Conservation (phyloP, 2,113 vertebrate species). For the Cyprinodon variegatus region DNA sequence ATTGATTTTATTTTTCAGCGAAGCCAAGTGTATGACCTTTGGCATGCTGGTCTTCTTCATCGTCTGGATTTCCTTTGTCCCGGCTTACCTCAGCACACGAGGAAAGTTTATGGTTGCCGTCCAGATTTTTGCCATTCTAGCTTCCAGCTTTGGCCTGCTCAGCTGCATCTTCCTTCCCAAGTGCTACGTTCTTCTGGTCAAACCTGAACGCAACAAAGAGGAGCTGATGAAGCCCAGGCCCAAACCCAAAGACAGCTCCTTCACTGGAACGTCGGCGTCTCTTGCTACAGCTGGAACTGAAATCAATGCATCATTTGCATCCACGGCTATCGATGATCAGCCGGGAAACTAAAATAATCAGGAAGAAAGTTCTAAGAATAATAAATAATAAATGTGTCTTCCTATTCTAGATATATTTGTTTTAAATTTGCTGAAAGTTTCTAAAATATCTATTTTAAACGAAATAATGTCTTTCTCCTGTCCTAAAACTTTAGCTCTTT, state of each 20-base stretch:
- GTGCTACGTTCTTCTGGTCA: conserved; percentile 85
- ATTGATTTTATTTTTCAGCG: conserved; percentile 57
- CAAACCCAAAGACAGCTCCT: conserved; percentile 71
- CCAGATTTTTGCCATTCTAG: conserved; percentile 89
- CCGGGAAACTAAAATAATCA: not conserved
- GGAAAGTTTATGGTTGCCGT: conserved; percentile 90
- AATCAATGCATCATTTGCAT: conserved; percentile 59
- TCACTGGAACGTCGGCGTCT: conserved; percentile 81
- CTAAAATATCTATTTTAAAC: not conserved
- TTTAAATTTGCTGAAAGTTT: not conserved
- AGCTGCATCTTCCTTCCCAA: conserved; percentile 86
- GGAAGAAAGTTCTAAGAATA: no score
- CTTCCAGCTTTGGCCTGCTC: conserved; percentile 87
- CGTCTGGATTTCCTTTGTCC: conserved; percentile 89
- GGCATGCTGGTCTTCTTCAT: conserved; percentile 89
- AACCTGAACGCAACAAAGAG: conserved; percentile 83
- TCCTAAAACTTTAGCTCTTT: not conserved
- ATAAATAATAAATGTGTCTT: not conserved
- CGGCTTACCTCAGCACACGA: conserved; percentile 88
- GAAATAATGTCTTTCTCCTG: not conserved
- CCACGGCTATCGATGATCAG: conserved; percentile 75
- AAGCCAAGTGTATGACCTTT: conserved; percentile 86
- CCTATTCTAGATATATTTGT: not conserved
- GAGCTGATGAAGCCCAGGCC: conserved; percentile 78
- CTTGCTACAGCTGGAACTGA: conserved; percentile 72